These are phyloP conservation scores for Brachylomia viminalis DNA, from an alignment of 2,888 invertebrate species.

Conservation along the genomic window DNA sequence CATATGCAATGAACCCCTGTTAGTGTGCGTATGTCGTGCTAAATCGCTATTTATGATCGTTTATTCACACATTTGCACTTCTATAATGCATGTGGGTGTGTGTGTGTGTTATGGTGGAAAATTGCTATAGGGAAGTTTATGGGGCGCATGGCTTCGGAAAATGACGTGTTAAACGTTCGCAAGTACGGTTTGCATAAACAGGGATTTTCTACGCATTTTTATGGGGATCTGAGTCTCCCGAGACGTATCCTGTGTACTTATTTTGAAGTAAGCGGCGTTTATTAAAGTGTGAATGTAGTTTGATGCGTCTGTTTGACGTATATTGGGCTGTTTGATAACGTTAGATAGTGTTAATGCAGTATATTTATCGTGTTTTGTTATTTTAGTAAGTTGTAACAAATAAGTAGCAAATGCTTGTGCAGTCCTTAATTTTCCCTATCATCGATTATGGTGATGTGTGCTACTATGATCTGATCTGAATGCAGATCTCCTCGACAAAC, in stretches of 20 bases:
- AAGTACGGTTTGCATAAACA: slow-evolving; percentile 65
- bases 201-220: slow-evolving; percentile 56
- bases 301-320: slow-evolving; percentile 21
- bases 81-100: slow-evolving; percentile 1
- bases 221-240: slow-evolving; percentile 37
- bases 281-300: slow-evolving; percentile 47
- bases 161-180: slow-evolving; percentile 66
- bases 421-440: no score
- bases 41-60: slow-evolving; percentile 26
- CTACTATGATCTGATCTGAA: no score
- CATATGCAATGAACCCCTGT: background rate
- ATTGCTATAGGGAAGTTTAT: slow-evolving; percentile 66
- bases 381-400: background rate
- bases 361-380: slow-evolving; percentile 27
- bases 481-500: no score
- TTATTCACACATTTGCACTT: slow-evolving; percentile 16
- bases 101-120: slow-evolving; percentile 65
- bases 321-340: slow-evolving; percentile 34
- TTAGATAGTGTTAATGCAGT: slow-evolving; percentile 13
- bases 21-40: slow-evolving; percentile 19
- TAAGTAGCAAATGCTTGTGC: no score
- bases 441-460: no score
- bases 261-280: slow-evolving; percentile 37
- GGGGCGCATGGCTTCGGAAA: slow-evolving; percentile 65
- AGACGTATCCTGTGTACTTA: slow-evolving; percentile 41